phyloP scores from a whole-genome alignment of 2,888 invertebrate genomes.

The Eurytoma californica region DNA sequence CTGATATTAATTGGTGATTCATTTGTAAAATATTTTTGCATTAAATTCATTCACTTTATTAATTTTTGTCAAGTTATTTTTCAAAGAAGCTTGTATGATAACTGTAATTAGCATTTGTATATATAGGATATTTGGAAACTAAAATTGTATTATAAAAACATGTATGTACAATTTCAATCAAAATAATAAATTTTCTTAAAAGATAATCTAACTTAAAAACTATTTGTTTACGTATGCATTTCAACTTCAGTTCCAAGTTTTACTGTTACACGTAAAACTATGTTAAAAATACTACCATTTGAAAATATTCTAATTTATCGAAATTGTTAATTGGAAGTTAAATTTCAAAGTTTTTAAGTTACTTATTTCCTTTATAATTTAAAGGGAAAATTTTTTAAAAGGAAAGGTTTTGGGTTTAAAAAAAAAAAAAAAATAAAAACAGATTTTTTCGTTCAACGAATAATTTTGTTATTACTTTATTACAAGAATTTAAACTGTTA shows the following conservation, averaged over 20 bases:
- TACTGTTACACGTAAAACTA: neutral
- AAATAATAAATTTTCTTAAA: constrained; percentile 46
- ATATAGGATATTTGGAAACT: constrained; percentile 42
- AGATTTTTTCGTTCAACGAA: constrained; percentile 41
- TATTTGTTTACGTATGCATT: too few species aligned
- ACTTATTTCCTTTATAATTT: neutral
- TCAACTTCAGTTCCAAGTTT: neutral
- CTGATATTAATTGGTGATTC: constrained; percentile 69
- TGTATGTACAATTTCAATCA: constrained; percentile 35
- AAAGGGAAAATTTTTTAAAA: neutral
- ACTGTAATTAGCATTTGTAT: constrained; percentile 49
- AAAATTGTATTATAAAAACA: constrained; percentile 53
- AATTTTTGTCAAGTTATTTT: constrained; percentile 31
- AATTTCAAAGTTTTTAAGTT: neutral
- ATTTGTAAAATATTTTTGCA: constrained; percentile 19
- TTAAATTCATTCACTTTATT: constrained; percentile 34
- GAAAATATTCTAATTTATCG: too few species aligned
- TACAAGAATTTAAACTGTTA: constrained; percentile 33
- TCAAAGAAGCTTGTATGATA: constrained; percentile 39
- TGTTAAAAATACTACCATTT: neutral
- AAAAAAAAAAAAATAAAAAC: constrained; percentile 5
- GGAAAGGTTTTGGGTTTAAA: neutral
- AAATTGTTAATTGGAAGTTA: too few species aligned
- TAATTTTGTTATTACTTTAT: constrained; percentile 23
- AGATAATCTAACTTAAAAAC: neutral